Evolutionary conservation across 2,113 vertebrate genomes (phyloP).

Genomic region (Sterrhoptilus dennistouni): DNA sequence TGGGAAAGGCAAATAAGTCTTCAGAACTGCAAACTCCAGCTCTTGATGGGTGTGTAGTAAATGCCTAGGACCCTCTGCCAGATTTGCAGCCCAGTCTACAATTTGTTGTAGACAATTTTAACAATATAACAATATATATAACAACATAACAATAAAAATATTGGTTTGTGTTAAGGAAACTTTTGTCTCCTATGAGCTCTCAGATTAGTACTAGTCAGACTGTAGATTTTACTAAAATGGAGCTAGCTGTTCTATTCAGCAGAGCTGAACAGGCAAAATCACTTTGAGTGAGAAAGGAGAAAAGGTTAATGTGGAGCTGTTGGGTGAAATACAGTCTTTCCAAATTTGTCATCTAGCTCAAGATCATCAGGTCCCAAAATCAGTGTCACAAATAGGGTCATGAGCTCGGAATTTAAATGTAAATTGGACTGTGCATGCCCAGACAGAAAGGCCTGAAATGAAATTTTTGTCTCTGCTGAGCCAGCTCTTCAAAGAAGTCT

Average conservation of each 20-base stretch:
- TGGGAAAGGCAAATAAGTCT: not conserved
- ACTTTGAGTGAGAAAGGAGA: not conserved
- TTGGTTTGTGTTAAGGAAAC: not conserved
- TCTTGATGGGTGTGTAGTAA: not conserved
- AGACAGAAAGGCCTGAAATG: not conserved
- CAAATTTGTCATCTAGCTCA: not conserved
- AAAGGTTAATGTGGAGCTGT: not conserved
- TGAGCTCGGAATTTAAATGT: not conserved
- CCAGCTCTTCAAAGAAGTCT: not conserved
- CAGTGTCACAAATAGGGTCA: conserved; percentile 10
- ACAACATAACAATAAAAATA: not conserved
- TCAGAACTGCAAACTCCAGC: not conserved
- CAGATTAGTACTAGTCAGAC: not conserved
- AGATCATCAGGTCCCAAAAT: conserved; percentile 15
- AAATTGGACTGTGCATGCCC: not conserved
- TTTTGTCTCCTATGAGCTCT: not conserved
- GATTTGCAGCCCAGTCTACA: not conserved
- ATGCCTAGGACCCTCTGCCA: not conserved
- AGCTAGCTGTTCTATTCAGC: not conserved
- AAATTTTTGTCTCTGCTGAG: not conserved
- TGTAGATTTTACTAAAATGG: not conserved
- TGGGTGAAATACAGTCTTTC: conserved; percentile 8
- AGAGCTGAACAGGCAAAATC: not conserved
- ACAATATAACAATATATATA: not conserved
- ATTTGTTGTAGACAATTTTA: not conserved